A percentile compares a stretch with the other conserved stretches of the same genome.
These are phyloP conservation scores for Drosophila multiciliata DNA, from an alignment of 2,888 invertebrate genomes.

Conservation along the genomic window DNA sequence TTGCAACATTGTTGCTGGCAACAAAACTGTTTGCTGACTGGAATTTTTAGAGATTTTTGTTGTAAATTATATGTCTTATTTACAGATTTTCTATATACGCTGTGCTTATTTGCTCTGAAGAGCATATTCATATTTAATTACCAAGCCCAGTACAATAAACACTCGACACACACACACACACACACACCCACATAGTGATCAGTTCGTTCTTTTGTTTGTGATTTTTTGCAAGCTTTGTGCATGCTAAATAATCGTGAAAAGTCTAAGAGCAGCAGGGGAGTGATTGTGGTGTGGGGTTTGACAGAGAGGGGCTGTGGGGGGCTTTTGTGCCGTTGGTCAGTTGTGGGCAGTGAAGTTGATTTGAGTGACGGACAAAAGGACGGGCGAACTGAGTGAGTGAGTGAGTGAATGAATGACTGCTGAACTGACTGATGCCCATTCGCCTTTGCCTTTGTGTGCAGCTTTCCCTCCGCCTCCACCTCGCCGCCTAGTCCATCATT, in stretches of 20 bases:
- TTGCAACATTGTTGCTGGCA: constrained; percentile 39
- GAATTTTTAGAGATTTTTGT: not conserved
- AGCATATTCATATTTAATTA: constrained; percentile 50
- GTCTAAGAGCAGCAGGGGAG: constrained; percentile 13
- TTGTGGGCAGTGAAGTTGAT: constrained; percentile 69
- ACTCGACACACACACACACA: constrained; percentile 29
- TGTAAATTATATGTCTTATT: not conserved
- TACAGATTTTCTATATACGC: not conserved
- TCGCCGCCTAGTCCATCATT: not conserved
- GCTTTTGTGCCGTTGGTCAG: constrained; percentile 46
- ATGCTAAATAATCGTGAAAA: constrained; percentile 69
- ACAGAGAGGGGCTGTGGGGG: constrained; percentile 10
- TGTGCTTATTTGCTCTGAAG: not conserved
- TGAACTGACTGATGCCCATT: constrained; percentile 60
- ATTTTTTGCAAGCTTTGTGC: constrained; percentile 67
- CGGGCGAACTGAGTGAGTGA: constrained; percentile 22
- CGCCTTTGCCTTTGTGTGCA: constrained; percentile 51
- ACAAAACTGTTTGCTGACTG: constrained; percentile 5
- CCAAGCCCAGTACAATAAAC: constrained; percentile 10
- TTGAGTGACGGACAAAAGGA: constrained; percentile 49
- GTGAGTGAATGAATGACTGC: constrained; percentile 28
- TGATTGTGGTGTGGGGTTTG: not conserved
- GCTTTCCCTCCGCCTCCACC: not conserved
- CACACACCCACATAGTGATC: constrained; percentile 12
- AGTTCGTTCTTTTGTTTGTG: constrained; percentile 58